Evolutionary conservation across 1,140 invertebrate species (phyloP), one percentile per base, ranked within the genome.

Genomic region (Pachypeltis micranthus): DNA sequence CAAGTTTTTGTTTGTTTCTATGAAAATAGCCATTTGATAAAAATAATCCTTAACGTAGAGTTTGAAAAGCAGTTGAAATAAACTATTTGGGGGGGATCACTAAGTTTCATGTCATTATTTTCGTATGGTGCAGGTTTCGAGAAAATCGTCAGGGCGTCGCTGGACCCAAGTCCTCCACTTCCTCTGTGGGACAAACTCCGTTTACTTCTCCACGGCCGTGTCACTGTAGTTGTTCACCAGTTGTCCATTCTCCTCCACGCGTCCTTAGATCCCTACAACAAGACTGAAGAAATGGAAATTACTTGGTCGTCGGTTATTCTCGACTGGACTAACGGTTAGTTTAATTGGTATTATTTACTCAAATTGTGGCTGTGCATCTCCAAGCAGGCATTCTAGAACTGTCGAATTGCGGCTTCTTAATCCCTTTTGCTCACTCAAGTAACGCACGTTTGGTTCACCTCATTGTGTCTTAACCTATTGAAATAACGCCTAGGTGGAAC

Each of bases 161-260:
- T 86, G 59, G 96, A 99, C 77, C 96, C 96, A 0, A 96, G 93
- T 66, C 88, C 87, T 0, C 88, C 93, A 0, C 72, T 99, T 27
- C 87, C 95, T 1, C 97, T 94, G 78, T 99, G 96, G 96, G 96
- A 99, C 76, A 98, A 98, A 78, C 87, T 94, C 73, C 80, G 95
- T 0, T 74, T 98, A 0, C 77, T 97, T 14, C 80, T 96, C 67
- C 96, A 99, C 73, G 96, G 96, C 0, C 80, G 93, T 16, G 75
- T 98, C 23, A 95, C 92, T 0, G 82, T 94, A 68, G 86, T 88
- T 61, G 86, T 91, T 10, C 82, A 87, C 69, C 87, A 90, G 69
- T 80, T 97, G 65, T 93, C 91, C 1, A 83, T 96, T 19, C 76
- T 93, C 34, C 73, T 98, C 68, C 94, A 98, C 74, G 93, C 93